Conservation (phyloP, 2,113 vertebrate genomes). For the Prunella himalayana region DNA sequence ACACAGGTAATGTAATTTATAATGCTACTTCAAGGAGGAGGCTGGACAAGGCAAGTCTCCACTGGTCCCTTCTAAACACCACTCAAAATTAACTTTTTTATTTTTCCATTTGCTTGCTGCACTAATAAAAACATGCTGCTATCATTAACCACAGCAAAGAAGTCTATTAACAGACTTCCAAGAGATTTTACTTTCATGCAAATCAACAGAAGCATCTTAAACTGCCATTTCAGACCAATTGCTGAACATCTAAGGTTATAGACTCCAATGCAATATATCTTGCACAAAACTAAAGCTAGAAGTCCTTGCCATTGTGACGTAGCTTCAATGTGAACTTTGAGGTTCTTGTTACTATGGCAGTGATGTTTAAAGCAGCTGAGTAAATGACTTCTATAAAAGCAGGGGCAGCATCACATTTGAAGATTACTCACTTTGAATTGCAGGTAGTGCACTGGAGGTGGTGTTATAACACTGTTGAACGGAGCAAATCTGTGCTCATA, state of each 20-base stretch:
- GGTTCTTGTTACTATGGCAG: background rate
- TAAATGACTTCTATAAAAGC: background rate
- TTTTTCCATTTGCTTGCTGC: background rate
- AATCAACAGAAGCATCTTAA: background rate
- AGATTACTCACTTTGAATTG: slow-evolving; percentile 89
- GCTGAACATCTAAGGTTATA: background rate
- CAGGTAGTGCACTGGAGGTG: slow-evolving; percentile 94
- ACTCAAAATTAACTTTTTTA: background rate
- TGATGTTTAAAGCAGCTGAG: background rate
- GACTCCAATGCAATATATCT: background rate
- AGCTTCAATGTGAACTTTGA: background rate
- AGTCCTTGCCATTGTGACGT: background rate
- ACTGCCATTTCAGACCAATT: background rate
- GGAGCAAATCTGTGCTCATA: slow-evolving; percentile 98
- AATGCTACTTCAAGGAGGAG: background rate
- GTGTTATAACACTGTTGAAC: slow-evolving; percentile 97
- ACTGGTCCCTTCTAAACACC: background rate
- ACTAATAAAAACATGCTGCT: background rate
- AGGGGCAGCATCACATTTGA: background rate
- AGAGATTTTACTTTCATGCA: background rate
- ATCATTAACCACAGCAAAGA: background rate
- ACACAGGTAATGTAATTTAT: background rate
- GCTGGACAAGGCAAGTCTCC: background rate
- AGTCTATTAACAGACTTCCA: background rate
- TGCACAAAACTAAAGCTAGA: background rate